Base-by-base conservation (phyloP, 2,113 vertebrate species). In the Embiotoca jacksoni region DNA sequence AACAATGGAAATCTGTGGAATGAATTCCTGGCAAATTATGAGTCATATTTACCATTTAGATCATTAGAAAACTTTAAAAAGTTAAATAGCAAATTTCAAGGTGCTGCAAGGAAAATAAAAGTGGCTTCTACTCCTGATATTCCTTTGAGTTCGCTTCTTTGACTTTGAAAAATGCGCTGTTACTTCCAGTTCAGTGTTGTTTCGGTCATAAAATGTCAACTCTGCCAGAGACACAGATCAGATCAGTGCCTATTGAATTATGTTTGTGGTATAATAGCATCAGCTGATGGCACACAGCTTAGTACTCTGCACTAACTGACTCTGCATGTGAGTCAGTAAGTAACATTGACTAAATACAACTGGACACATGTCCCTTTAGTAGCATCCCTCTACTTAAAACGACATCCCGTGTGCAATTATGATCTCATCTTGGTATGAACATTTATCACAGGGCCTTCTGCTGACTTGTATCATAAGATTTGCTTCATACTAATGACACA, bases 261-360 rank as follows among this genome's bases (percentile, higher is more conserved):
- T 65, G 61, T 55, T 70, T 81, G 47, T 30, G 68, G 39, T 72
- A 74, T 88, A 88, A 86, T 68, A 82, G 65, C 68, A 86, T 91
- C 73, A 89, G 30, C 59, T 44, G 75, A 78, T 87, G 81, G 59
- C 81, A 88, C 78, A 54, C 73, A 60, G 73, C 71, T 39, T 39
- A 49, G 75, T 72, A 67, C 59, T 30, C 82, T 62, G 75, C 71
- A 75, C n/a, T n/a, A n/a, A n/a, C n/a, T n/a, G n/a, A n/a, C n/a
- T n/a, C n/a, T n/a, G n/a, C 49, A 72, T 80, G 78, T 87, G 83
- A 87, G 82, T 92, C 88, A 90, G 66, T 37, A 46, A 31, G 62
- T 69, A 67, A 75, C 88, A 85, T 80, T 81, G 80, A 90, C 56
- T 62, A 83, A 83, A 53, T 55, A 61, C 41, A 79, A 83, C 80